Evolutionary conservation across 30 jellyfish, hydroid and myxozoan species (phyloP).

Genomic region (Turritopsis dohrnii): DNA sequence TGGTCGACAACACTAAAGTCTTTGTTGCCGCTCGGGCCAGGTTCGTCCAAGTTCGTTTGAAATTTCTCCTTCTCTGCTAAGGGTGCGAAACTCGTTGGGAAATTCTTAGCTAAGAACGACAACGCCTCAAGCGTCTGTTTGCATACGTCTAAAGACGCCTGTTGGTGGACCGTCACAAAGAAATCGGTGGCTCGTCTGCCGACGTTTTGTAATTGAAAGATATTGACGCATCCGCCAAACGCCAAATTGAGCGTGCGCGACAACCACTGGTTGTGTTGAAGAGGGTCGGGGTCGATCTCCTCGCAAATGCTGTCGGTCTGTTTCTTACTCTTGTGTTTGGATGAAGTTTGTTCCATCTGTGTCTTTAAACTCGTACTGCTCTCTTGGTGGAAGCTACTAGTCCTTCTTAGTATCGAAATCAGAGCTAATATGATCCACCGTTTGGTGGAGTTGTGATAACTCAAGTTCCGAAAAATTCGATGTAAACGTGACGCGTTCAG

Average conservation of each 20-base stretch:
- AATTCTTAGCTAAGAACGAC: slow-evolving; percentile 76
- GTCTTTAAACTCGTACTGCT: background rate
- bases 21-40: slow-evolving; percentile 36
- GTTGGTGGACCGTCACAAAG: slow-evolving; percentile 77
- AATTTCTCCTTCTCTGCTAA: slow-evolving; percentile 40
- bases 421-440: slow-evolving; percentile 81
- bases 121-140: slow-evolving; percentile 82
- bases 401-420: slow-evolving; percentile 66
- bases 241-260: slow-evolving; percentile 78
- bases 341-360: background rate
- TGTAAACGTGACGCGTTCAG: slow-evolving; percentile 70
- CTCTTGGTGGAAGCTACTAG: slow-evolving; percentile 56
- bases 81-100: slow-evolving; percentile 86
- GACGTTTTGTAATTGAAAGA: slow-evolving; percentile 56
- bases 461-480: slow-evolving; percentile 66
- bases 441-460: slow-evolving; percentile 73
- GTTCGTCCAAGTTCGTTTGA: slow-evolving; percentile 25
- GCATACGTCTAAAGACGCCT: slow-evolving; percentile 80
- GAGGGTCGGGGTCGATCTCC: background rate
- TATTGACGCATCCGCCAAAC: slow-evolving; percentile 81
- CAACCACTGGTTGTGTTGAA: slow-evolving; percentile 53
- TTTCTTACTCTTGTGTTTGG: background rate
- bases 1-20: slow-evolving; percentile 33
- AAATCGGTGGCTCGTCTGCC: slow-evolving; percentile 41
- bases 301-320: background rate